Conservation (phyloP, 2,797 vertebrate species). For the Artibeus lituratus region DNA sequence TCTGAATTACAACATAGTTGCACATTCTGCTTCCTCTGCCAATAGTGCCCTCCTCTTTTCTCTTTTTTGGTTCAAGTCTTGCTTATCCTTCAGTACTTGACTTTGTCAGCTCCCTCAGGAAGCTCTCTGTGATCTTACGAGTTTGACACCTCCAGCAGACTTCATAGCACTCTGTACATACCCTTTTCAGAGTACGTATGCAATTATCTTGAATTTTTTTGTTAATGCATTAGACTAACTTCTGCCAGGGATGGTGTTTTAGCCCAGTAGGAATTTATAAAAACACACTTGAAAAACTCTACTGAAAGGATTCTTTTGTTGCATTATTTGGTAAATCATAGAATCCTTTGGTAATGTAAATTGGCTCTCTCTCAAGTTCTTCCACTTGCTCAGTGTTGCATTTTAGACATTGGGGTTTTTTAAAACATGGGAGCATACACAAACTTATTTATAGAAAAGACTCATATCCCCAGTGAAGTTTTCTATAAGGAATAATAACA, state of each 20-base stretch:
- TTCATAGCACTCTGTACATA: background rate
- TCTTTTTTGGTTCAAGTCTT: background rate
- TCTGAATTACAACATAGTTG: background rate
- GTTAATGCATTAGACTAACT: background rate
- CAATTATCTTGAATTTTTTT: background rate
- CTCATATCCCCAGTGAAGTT: background rate
- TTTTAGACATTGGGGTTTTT: conserved; percentile 14
- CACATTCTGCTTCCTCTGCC: background rate
- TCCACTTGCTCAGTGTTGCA: background rate
- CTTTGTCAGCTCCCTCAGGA: background rate
- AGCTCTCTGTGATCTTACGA: background rate
- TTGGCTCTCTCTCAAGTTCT: conserved; percentile 26
- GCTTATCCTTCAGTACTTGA: background rate
- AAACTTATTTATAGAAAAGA: conserved; percentile 12
- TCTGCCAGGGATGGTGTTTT: conserved; percentile 25
- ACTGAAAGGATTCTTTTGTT: conserved; percentile 30
- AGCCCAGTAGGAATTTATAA: background rate
- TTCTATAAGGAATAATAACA: conserved; percentile 4
- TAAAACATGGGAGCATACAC: background rate
- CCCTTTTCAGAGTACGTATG: background rate
- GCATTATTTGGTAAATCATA: conserved; percentile 13
- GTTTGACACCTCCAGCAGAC: background rate
- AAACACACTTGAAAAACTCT: background rate
- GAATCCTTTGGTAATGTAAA: conserved; percentile 8
- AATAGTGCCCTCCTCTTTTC: background rate